phyloP scores from a whole-genome alignment of 2,888 invertebrate species.

The Kryphioiulus occultus region DNA sequence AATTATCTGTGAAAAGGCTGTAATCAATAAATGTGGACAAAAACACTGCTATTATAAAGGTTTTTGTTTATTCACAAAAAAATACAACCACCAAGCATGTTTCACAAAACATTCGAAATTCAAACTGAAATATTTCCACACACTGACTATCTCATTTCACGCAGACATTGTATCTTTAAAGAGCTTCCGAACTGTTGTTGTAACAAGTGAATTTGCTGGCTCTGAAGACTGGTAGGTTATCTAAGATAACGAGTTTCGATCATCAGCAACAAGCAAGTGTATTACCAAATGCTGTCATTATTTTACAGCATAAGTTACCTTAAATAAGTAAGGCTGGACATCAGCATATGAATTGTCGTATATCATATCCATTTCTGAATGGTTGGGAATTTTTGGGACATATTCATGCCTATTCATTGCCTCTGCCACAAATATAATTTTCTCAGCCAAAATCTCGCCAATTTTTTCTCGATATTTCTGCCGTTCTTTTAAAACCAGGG shows the following conservation, averaged over 20 bases:
- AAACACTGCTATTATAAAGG: neutral
- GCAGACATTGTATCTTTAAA: constrained; percentile 79
- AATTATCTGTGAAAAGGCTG: too few species aligned
- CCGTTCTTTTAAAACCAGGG: constrained; percentile 68
- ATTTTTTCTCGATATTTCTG: constrained; percentile 80
- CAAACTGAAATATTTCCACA: neutral
- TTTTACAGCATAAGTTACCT: constrained; percentile 67
- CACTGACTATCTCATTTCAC: constrained; percentile 45
- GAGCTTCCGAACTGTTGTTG: constrained; percentile 88
- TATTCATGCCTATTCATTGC: constrained; percentile 96
- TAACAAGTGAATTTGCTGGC: constrained; percentile 80
- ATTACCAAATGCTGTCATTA: neutral
- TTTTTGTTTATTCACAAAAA: neutral
- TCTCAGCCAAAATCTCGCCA: constrained; percentile 76
- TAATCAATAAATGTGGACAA: too few species aligned
- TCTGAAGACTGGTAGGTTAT: constrained; percentile 76
- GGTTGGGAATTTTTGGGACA: constrained; percentile 93
- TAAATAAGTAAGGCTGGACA: constrained; percentile 96
- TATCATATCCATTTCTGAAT: constrained; percentile 88
- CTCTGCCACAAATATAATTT: constrained; percentile 92
- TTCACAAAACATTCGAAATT: neutral
- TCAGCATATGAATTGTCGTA: constrained; percentile 93
- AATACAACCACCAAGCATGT: neutral
- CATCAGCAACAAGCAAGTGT: neutral
- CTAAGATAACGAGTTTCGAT: constrained; percentile 58